phyloP scores from a whole-genome alignment of 2,888 invertebrate species.

The Dendrolimus houi region DNA sequence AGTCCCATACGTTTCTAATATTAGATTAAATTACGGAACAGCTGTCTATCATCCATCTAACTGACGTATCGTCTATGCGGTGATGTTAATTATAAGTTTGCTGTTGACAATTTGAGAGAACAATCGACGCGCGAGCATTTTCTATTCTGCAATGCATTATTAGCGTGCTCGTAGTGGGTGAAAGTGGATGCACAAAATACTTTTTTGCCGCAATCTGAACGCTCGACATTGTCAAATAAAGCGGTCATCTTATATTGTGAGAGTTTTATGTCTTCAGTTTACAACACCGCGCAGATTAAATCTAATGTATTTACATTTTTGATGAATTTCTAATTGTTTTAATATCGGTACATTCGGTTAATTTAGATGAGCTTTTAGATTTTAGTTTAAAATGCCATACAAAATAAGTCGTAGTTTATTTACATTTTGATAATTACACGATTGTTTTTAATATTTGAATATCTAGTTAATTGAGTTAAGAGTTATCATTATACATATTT shows the following conservation, averaged over 20 bases:
- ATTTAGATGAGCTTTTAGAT: no score
- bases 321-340: no score
- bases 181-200: conserved; percentile 64
- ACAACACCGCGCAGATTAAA: no score
- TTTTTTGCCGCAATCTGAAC: conserved; percentile 31
- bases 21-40: neutral
- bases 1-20: neutral
- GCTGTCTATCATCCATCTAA: conserved; percentile 3
- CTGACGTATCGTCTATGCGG: conserved; percentile 7
- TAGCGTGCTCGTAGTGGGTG: conserved; percentile 59
- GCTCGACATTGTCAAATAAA: conserved; percentile 31
- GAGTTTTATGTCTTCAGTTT: conserved; percentile 1
- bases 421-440: no score
- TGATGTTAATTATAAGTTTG: conserved; percentile 11
- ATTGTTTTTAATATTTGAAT: no score
- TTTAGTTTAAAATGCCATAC: no score
- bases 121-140: conserved; percentile 31
- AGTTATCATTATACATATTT: no score
- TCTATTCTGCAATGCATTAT: conserved; percentile 42
- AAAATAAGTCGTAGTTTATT: no score
- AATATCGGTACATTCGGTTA: no score
- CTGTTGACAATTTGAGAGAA: conserved; percentile 27
- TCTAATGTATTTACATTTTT: no score
- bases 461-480: no score
- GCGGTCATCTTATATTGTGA: conserved; percentile 11